Percentiles rank a stretch among this genome's conserved stretches.
These are phyloP conservation scores for Gnathonemus longibarbis DNA, from an alignment of 2,113 vertebrate genomes.

Conservation along the genomic window DNA sequence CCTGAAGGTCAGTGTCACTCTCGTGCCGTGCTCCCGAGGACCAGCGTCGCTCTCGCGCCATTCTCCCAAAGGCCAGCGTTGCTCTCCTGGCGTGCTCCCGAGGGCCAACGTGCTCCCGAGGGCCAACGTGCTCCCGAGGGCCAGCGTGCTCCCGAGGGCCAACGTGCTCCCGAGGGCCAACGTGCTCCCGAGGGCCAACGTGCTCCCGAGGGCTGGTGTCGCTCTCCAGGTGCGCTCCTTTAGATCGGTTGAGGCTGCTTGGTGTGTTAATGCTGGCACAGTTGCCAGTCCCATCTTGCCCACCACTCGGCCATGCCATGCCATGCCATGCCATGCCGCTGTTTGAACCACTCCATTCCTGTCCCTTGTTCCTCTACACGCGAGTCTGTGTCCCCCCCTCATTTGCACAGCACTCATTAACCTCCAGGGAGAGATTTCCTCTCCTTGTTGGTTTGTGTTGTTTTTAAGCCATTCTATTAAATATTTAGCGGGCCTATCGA, in stretches of 20 bases:
- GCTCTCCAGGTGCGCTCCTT: neutral
- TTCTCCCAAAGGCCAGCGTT: neutral
- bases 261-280: neutral
- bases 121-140: neutral
- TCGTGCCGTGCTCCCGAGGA: neutral
- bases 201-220: neutral
- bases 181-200: neutral
- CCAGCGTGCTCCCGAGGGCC: no score
- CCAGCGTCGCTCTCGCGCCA: neutral
- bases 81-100: fast-evolving
- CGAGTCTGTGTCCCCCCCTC: neutral
- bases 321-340: neutral
- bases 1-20: neutral
- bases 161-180: neutral
- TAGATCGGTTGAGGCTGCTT: neutral
- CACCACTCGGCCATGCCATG: neutral
- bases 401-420: neutral
- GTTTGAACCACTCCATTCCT: neutral
- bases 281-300: neutral
- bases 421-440: constrained; percentile 40
- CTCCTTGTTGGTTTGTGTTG: constrained; percentile 25
- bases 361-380: neutral
- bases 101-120: neutral
- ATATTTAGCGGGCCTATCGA: constrained; percentile 61
- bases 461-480: constrained; percentile 53